These are phyloP conservation scores for Tridacna gigas DNA, from an alignment of 2,888 invertebrate genomes.

Conservation along the genomic window DNA sequence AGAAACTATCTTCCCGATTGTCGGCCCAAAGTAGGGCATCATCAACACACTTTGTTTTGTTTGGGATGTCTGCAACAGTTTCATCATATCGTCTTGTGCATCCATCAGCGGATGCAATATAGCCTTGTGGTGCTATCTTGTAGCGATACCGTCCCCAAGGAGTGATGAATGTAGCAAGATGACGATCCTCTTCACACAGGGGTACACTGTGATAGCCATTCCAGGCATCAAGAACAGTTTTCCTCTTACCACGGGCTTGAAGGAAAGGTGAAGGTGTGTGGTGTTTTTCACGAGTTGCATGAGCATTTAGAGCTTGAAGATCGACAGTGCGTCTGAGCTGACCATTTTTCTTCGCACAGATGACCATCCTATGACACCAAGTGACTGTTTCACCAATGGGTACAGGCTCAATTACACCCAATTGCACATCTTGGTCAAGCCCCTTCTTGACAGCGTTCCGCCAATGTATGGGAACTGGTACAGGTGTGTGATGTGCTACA, in stretches of 20 bases:
- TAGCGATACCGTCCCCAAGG: constrained; percentile 70
- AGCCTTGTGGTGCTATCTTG: constrained; percentile 66
- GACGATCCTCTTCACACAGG: constrained; percentile 58
- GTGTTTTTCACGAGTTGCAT: constrained; percentile 66
- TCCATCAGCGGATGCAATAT: constrained; percentile 68
- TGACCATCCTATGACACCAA: constrained; percentile 22
- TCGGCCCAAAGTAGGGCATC: constrained; percentile 50
- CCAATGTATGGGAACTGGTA: constrained; percentile 76
- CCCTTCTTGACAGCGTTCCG: constrained; percentile 69
- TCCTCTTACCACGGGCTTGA: constrained; percentile 63
- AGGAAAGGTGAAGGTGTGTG: constrained; percentile 67
- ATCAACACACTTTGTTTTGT: constrained; percentile 65
- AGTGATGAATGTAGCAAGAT: constrained; percentile 67
- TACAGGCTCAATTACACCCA: constrained; percentile 68
- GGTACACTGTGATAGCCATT: constrained; percentile 64
- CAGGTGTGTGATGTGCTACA: constrained; percentile 70
- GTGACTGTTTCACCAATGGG: constrained; percentile 32
- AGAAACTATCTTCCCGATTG: constrained; percentile 55
- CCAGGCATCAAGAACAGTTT: constrained; percentile 67
- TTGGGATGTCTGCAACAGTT: constrained; percentile 68
- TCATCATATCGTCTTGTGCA: constrained; percentile 70
- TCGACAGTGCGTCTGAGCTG: constrained; percentile 70
- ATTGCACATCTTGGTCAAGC: constrained; percentile 67
- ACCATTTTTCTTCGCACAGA: constrained; percentile 58
- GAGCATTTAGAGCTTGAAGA: constrained; percentile 68